These are phyloP conservation scores for Parasteatoda tepidariorum DNA, from an alignment of 1,140 invertebrate species.

Conservation along the genomic window DNA sequence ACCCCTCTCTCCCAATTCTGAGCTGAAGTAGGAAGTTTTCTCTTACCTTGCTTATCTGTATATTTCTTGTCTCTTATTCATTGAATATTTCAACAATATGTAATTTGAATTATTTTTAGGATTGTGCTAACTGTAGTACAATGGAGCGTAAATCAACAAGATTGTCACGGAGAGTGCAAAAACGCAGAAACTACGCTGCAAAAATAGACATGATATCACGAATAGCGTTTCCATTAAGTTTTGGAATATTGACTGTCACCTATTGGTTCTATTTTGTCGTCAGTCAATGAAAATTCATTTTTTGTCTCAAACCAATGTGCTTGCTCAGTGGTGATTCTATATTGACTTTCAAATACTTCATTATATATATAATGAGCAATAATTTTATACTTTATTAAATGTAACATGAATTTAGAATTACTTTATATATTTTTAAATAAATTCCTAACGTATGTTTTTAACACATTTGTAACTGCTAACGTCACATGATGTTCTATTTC, in stretches of 20 bases:
- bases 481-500: too few relatives aligned
- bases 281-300: too few relatives aligned
- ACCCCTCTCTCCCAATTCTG: background rate
- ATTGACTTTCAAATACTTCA: too few relatives aligned
- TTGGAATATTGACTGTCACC: conserved; percentile 83
- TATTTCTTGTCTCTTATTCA: background rate
- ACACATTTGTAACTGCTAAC: too few relatives aligned
- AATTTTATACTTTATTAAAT: too few relatives aligned
- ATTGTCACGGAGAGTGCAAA: conserved; percentile 65
- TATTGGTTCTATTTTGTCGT: conserved; percentile 83
- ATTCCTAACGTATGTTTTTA: too few relatives aligned
- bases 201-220: conserved; percentile 86
- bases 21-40: background rate
- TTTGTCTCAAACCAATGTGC: too few relatives aligned
- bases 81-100: background rate
- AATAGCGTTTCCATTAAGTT: conserved; percentile 88
- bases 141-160: conserved; percentile 62
- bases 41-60: background rate
- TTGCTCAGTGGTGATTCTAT: too few relatives aligned
- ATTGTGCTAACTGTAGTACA: conserved; percentile 66
- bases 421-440: too few relatives aligned
- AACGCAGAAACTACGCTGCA: conserved; percentile 81
- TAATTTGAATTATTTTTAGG: conserved; percentile 3
- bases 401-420: too few relatives aligned
- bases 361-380: too few relatives aligned